These are phyloP conservation scores for Protonibea diacanthus DNA, from an alignment of 2,797 vertebrate genomes.

Conservation along the genomic window DNA sequence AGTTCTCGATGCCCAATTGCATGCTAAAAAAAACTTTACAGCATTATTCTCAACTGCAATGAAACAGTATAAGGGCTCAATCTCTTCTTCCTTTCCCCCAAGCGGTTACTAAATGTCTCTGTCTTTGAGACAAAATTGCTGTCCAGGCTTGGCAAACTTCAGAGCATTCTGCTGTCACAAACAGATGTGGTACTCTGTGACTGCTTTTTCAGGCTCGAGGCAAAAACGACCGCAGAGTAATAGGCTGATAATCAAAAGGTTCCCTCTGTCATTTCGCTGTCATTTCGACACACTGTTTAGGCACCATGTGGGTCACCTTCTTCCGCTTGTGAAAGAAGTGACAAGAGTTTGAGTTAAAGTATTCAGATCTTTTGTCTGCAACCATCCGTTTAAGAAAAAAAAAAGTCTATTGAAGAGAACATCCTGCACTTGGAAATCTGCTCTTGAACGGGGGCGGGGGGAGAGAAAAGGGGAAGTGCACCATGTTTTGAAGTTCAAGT, in stretches of 20 bases:
- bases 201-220: conserved; percentile 51
- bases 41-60: conserved; percentile 14
- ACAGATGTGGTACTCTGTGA: conserved; percentile 65
- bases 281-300: conserved; percentile 49
- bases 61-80: conserved; percentile 6
- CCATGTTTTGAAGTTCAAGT: conserved; percentile 80
- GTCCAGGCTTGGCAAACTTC: conserved; percentile 57
- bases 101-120: conserved; percentile 30
- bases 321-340: conserved; percentile 42
- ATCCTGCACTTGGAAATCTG: conserved; percentile 66
- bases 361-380: conserved; percentile 67
- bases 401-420: conserved; percentile 55
- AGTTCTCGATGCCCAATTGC: neutral
- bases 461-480: conserved; percentile 55
- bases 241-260: conserved; percentile 66
- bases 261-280: conserved; percentile 64
- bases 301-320: conserved; percentile 42
- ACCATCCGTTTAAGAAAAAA: conserved; percentile 45
- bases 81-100: conserved; percentile 19
- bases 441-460: conserved; percentile 43
- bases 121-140: conserved; percentile 47
- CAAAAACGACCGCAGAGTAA: conserved; percentile 56
- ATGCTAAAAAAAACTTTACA: conserved; percentile 1
- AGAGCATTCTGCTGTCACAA: conserved; percentile 60
- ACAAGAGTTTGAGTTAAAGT: conserved; percentile 47